Evolutionary conservation across 2,113 vertebrate genomes (phyloP).

Genomic region (Petrocephalus zakoni): DNA sequence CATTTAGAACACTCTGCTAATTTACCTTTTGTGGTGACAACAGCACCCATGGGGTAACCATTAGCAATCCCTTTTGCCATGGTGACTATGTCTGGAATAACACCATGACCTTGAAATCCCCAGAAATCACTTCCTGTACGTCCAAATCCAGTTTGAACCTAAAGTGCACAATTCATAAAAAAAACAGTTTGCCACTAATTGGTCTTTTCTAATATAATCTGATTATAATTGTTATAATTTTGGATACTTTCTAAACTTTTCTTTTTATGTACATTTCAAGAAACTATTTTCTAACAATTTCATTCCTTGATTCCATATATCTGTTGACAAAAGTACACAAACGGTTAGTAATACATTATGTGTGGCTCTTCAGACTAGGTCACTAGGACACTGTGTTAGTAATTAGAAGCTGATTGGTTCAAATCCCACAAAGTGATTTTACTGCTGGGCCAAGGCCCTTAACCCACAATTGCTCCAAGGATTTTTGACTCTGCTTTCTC

Average conservation of each 20-base stretch:
- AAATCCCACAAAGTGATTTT: neutral
- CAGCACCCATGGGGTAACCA: conserved; percentile 93
- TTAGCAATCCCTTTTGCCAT: conserved; percentile 93
- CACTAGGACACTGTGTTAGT: no score
- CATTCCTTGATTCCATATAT: neutral
- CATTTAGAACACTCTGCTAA: neutral
- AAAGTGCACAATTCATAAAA: conserved; percentile 23
- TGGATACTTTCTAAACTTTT: neutral
- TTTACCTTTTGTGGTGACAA: conserved; percentile 82
- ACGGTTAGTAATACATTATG: no score
- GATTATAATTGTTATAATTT: neutral
- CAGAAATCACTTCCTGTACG: conserved; percentile 86
- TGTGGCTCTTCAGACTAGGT: no score
- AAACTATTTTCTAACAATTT: neutral
- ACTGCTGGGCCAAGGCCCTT: neutral
- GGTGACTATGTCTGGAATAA: conserved; percentile 88
- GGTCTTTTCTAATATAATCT: neutral
- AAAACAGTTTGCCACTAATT: neutral
- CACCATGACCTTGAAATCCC: conserved; percentile 82
- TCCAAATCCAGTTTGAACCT: conserved; percentile 95
- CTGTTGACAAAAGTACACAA: no score
- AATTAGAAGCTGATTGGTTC: neutral
- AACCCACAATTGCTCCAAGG: neutral
- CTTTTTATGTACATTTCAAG: neutral
- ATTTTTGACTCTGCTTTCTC: neutral